Conservation (phyloP, 2,797 vertebrate species). For the Balearica regulorum region DNA sequence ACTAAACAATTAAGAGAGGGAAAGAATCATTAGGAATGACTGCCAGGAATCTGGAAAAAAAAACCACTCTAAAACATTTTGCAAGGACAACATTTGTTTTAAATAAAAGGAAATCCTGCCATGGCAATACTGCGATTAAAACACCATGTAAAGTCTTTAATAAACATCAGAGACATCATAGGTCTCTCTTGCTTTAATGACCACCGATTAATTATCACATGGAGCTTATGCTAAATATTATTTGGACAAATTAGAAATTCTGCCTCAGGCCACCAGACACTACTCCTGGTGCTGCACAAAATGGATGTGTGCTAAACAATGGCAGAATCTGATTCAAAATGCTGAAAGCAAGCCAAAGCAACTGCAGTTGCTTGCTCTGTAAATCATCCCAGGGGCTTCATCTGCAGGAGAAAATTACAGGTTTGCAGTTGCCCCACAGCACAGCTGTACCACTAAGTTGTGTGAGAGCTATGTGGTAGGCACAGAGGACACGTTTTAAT, state of each 20-base stretch:
- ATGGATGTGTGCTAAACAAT: background rate
- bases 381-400: background rate
- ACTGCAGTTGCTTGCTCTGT: background rate
- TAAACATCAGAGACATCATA: background rate
- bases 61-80: background rate
- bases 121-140: slow-evolving; percentile 15
- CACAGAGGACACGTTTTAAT: background rate
- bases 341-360: background rate
- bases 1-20: background rate
- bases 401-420: background rate
- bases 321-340: background rate
- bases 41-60: background rate
- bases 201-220: background rate
- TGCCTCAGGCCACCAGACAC: background rate
- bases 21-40: background rate
- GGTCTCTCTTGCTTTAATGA: background rate
- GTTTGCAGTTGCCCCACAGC: background rate
- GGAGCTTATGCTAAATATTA: background rate
- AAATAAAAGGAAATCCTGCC: slow-evolving; percentile 17
- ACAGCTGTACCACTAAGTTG: background rate
- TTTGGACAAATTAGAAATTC: background rate
- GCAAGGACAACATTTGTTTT: background rate
- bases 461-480: fast-evolving
- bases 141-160: background rate
- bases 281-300: background rate